A percentile compares a stretch with the other conserved stretches of the same genome.
These are phyloP conservation scores for Caradrina clavipalpis DNA, from an alignment of 2,888 invertebrate species.

Conservation along the genomic window DNA sequence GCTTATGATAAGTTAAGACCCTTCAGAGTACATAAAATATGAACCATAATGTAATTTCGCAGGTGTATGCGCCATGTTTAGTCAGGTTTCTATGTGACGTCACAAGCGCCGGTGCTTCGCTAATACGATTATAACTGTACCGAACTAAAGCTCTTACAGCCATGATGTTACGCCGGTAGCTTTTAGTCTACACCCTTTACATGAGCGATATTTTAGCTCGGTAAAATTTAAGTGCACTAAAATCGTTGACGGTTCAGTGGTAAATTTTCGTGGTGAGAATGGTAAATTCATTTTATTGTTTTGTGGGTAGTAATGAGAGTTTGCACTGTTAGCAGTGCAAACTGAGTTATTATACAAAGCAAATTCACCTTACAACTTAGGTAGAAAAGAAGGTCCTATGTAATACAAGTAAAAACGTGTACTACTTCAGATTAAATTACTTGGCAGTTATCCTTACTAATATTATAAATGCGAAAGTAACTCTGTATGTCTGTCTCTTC, in stretches of 20 bases:
- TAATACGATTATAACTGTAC: constrained; percentile 84
- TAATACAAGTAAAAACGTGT: too few relatives aligned
- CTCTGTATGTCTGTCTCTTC: too few relatives aligned
- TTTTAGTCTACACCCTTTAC: constrained; percentile 68
- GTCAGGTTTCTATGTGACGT: constrained; percentile 56
- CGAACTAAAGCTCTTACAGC: constrained; percentile 65
- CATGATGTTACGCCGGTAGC: constrained; percentile 63
- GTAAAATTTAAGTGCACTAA: constrained; percentile 48
- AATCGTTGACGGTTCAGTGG: constrained; percentile 42
- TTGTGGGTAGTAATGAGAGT: too few relatives aligned
- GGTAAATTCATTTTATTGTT: constrained; percentile 1
- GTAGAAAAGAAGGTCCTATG: too few relatives aligned
- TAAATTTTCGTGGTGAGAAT: constrained; percentile 4
- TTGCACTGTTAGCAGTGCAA: too few relatives aligned
- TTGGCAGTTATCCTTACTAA: too few relatives aligned
- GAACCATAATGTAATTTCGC: constrained; percentile 41
- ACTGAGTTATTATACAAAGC: too few relatives aligned
- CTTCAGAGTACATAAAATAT: constrained; percentile 17
- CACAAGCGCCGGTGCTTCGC: constrained; percentile 70
- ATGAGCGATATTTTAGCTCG: constrained; percentile 60
- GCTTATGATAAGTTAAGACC: not conserved
- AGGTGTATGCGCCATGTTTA: constrained; percentile 43
- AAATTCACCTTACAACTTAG: too few relatives aligned
- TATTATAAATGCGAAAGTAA: too few relatives aligned
- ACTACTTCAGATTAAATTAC: too few relatives aligned